Percentiles rank a stretch among this genome's conserved stretches.
Conservation (phyloP, 2,888 invertebrate species). For the Heliconius ismenius region DNA sequence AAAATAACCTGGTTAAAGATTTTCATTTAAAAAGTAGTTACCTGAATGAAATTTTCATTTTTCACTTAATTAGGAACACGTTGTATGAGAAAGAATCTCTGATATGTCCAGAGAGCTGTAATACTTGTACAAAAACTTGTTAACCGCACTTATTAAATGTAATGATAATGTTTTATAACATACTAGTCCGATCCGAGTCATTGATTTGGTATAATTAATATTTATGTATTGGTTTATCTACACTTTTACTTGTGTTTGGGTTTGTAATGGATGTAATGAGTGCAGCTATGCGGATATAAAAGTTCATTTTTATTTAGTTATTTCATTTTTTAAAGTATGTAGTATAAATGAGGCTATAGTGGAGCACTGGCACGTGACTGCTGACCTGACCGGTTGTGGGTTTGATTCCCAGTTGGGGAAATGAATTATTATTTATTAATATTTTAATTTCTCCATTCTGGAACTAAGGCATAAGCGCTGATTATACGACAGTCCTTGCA, state of each 20-base stretch:
- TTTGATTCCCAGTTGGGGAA: too few relatives aligned
- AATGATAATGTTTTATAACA: constrained; percentile 20
- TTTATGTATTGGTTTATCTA: background rate
- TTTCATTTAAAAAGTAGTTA: too few relatives aligned
- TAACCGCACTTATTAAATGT: constrained; percentile 23
- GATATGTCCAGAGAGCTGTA: constrained; percentile 8
- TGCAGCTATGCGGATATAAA: constrained; percentile 14
- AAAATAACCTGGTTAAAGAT: too few relatives aligned
- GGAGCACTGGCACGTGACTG: too few relatives aligned
- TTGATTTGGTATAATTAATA: background rate
- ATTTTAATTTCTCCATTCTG: too few relatives aligned
- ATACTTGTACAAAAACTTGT: constrained; percentile 17
- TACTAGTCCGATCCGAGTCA: background rate
- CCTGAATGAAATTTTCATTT: constrained; percentile 4
- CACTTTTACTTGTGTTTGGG: constrained; percentile 17
- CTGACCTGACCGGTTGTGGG: too few relatives aligned
- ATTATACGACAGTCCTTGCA: too few relatives aligned
- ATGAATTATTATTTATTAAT: too few relatives aligned
- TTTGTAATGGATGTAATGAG: constrained; percentile 14
- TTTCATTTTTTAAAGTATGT: background rate
- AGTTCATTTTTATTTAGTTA: background rate
- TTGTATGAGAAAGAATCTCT: constrained; percentile 24
- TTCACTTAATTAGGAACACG: constrained; percentile 20
- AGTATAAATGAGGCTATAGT: too few relatives aligned
- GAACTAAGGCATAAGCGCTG: too few relatives aligned